A percentile compares a stretch with the other conserved stretches of the same genome.
Conservation (phyloP, 1,140 invertebrate genomes). For the Calliphora vicina region DNA sequence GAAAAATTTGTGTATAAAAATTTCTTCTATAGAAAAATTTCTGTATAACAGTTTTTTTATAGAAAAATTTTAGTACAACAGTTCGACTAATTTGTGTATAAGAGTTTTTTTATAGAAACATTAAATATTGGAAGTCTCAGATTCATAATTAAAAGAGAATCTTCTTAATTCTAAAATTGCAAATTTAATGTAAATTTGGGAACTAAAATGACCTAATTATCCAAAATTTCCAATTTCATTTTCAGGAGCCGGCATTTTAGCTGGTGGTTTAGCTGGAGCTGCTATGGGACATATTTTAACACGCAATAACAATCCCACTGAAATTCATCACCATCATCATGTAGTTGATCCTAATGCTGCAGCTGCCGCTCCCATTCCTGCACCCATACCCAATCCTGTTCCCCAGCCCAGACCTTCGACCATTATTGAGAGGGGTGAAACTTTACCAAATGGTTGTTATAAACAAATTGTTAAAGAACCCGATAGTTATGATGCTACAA, state of each 20-base stretch:
- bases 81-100: no score
- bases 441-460: slow-evolving; percentile 11
- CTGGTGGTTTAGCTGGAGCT: slow-evolving; percentile 4
- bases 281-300: background rate
- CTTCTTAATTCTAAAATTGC: no score
- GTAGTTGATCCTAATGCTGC: background rate
- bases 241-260: background rate
- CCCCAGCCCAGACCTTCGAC: background rate
- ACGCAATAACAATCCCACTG: background rate
- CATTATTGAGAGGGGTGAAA: slow-evolving; percentile 12
- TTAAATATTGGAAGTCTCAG: no score
- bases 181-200: no score
- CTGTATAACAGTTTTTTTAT: no score
- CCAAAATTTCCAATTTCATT: background rate
- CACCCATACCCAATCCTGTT: background rate
- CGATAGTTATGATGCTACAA: background rate
- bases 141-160: no score
- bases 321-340: background rate
- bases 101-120: no score
- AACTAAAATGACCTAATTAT: no score
- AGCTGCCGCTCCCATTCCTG: background rate
- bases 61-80: no score
- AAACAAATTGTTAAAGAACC: slow-evolving; percentile 15
- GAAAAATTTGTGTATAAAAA: no score
- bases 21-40: no score